Conservation (phyloP, 23 tunicate species). For the Styela plicata region DNA sequence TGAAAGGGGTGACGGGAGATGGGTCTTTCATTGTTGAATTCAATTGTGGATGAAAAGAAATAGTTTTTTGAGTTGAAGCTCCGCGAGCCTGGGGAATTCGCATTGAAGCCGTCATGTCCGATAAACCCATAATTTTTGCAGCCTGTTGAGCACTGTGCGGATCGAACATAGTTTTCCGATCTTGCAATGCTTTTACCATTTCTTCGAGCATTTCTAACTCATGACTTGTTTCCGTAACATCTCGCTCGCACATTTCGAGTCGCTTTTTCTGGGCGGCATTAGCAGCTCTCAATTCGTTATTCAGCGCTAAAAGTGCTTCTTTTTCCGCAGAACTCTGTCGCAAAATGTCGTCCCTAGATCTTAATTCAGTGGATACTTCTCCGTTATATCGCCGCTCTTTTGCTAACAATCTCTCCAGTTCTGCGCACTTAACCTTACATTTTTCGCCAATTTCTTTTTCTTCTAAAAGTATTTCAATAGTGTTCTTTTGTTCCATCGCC, state of each 20-base stretch:
- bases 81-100: not conserved
- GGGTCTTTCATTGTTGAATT: not conserved
- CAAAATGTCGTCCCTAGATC: constrained; percentile 45
- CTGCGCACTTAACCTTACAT: constrained; percentile 42
- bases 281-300: constrained; percentile 41
- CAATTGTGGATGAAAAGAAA: not conserved
- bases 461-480: constrained; percentile 39
- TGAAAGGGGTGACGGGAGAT: not conserved
- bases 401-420: constrained; percentile 59
- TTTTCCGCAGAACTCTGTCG: constrained; percentile 46
- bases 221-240: constrained; percentile 82
- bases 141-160: not conserved
- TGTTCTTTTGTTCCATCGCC: constrained; percentile 50
- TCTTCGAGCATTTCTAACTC: constrained; percentile 84
- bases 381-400: constrained; percentile 38
- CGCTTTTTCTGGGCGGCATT: constrained; percentile 61
- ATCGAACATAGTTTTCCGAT: constrained; percentile 28
- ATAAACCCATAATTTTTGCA: not conserved
- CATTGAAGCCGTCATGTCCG: not conserved
- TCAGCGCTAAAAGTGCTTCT: constrained; percentile 38
- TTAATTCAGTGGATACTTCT: constrained; percentile 42
- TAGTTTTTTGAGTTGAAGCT: not conserved
- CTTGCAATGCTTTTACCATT: constrained; percentile 66
- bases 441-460: constrained; percentile 44
- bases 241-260: constrained; percentile 66